Percentiles rank a stretch among this genome's conserved stretches.
Evolutionary conservation across 2,797 vertebrate species (phyloP).

Genomic region (Thripadectes ignobilis): DNA sequence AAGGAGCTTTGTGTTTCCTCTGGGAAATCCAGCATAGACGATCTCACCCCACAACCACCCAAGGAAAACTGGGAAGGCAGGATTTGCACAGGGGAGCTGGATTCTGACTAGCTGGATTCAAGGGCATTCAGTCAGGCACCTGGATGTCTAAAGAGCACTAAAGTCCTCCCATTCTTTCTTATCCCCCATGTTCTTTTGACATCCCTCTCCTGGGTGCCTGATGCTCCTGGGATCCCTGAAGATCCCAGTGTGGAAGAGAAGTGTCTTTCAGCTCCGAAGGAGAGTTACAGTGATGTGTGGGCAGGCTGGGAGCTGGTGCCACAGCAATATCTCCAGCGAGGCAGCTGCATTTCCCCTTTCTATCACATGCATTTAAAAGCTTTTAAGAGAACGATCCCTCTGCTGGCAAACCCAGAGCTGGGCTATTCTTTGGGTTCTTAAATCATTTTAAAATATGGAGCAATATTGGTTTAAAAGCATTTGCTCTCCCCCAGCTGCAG

Average conservation of each 20-base stretch:
- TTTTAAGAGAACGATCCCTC: conserved; percentile 63
- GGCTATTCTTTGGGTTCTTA: conserved; percentile 47
- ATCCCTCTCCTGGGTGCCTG: neutral
- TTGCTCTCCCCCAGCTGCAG: neutral
- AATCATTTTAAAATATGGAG: conserved; percentile 61
- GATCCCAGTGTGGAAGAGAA: neutral
- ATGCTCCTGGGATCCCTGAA: neutral
- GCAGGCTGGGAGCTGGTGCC: conserved; percentile 6
- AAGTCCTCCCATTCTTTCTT: neutral
- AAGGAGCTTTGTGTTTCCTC: neutral
- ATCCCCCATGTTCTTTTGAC: neutral
- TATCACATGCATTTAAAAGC: conserved; percentile 66
- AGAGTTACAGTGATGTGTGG: conserved; percentile 15
- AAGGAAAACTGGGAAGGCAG: neutral
- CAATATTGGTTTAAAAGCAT: conserved; percentile 62
- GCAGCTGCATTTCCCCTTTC: conserved; percentile 56
- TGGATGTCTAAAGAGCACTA: neutral
- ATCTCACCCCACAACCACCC: rapidly evolving
- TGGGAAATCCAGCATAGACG: rapidly evolving
- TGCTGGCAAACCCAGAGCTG: conserved; percentile 12
- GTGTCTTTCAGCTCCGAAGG: neutral
- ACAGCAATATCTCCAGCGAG: conserved; percentile 33
- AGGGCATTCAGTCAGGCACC: neutral
- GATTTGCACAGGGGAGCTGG: neutral
- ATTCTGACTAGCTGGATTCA: neutral